Evolutionary conservation across 1,140 invertebrate species (phyloP), one percentile per base, ranked within the genome.

Genomic region (Magallana ariakensis): DNA sequence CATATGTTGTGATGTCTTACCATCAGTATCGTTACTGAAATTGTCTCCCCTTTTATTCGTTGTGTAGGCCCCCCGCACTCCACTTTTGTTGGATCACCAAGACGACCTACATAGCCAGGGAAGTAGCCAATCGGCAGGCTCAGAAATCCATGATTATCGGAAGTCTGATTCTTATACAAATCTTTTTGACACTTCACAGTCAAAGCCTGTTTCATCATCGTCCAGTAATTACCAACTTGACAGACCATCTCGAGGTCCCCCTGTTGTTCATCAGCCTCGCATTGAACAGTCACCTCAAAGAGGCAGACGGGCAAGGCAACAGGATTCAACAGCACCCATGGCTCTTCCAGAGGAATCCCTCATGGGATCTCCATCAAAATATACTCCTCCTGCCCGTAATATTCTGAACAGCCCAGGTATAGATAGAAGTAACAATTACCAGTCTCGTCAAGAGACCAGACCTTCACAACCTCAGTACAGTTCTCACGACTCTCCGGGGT

Each of bases 141-240:
- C 82, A 16, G 55, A 33, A 60, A 58, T 84, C 54, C 57, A 84
- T 57, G 82, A 60, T 26, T 80, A 88, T 11, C 95, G 98, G 86
- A 92, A 97, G 90, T 97, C 98, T 90, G 98, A 97, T 91, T 98
- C 98, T 70, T 97, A 97, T 94, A 98, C 96, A 91, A 99, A 98
- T 95, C 97, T 99, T 95, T 98, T 98, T 95, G 96, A 97, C 86
- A 88, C 91, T 84, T 90, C 86, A 75, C 90, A 89, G 91, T 86
- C 87, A 60, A 75, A 86, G 56, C 80, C 89, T 15, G 88, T 91
- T 26, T 90, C 90, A 33, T 91, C 91, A 8, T 75, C 88, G 5
- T 87, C 90, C 15, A 87, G 80, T 55, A 86, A 89, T 46, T 22
- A 86, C 75, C 89, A 89, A 19, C 62, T 86, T 83, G 70, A 54